These are phyloP conservation scores for Drosophila melanosoma DNA, from an alignment of 2,888 invertebrate genomes.

Conservation along the genomic window DNA sequence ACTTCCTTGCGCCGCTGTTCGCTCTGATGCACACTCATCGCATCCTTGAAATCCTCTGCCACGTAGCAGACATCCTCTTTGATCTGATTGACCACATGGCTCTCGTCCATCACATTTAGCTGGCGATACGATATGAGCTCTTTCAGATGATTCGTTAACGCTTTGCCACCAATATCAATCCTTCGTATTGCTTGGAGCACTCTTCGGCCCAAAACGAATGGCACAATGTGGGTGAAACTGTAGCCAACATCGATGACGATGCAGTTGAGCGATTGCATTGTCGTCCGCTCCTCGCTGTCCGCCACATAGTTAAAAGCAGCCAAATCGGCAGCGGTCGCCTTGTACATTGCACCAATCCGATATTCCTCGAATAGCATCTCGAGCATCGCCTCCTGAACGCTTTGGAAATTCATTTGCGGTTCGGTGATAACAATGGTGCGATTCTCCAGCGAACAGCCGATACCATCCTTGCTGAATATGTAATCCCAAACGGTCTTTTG, in stretches of 20 bases:
- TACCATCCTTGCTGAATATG: slow-evolving; percentile 94
- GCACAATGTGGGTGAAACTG: slow-evolving; percentile 97
- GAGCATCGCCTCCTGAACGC: slow-evolving; percentile 96
- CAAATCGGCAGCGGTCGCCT: slow-evolving; percentile 92
- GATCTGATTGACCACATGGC: slow-evolving; percentile 98
- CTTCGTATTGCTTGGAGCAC: slow-evolving; percentile 90
- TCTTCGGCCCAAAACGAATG: slow-evolving; percentile 93
- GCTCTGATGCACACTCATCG: slow-evolving; percentile 89
- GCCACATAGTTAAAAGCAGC: slow-evolving; percentile 88
- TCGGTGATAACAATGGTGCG: slow-evolving; percentile 95
- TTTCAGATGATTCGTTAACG: slow-evolving; percentile 98
- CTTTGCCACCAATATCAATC: slow-evolving; percentile 98
- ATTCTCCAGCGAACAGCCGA: slow-evolving; percentile 91
- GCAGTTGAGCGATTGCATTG: slow-evolving; percentile 87
- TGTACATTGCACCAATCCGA: slow-evolving; percentile 92
- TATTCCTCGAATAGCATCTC: slow-evolving; percentile 99
- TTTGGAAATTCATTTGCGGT: slow-evolving; percentile 96
- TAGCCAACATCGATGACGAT: slow-evolving; percentile 97
- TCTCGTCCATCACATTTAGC: slow-evolving; percentile 99
- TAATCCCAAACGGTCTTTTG: slow-evolving; percentile 98
- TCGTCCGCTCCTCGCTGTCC: slow-evolving; percentile 84
- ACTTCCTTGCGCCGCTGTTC: slow-evolving; percentile 89
- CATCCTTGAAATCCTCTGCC: slow-evolving; percentile 91
- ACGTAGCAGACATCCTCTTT: slow-evolving; percentile 99
- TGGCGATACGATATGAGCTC: slow-evolving; percentile 98